Evolutionary conservation across 2,797 vertebrate genomes (phyloP), one percentile per base, ranked within the genome.

Genomic region (Syngnathus rostellatus): DNA sequence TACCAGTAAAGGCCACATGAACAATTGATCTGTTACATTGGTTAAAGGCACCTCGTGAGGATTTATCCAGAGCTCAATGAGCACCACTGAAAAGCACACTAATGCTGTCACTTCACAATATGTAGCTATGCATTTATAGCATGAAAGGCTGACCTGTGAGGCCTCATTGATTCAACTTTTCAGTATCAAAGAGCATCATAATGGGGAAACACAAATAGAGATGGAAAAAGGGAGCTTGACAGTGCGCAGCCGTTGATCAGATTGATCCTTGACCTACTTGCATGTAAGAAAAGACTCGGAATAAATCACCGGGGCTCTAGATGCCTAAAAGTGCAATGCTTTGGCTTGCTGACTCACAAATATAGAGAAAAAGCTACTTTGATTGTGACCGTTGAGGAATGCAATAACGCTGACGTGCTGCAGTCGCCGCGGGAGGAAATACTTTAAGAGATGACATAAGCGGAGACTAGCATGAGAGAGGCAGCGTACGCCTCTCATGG

Each of bases 321-420:
- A 68, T 64, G 63, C 66, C 74, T 65, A 62, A 71, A 73, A 80
- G 78, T 72, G 65, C 57, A 76, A 75, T 70, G n/a, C 60, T 74
- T 75, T 37, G 50, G 50, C 43, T 65, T 2, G 23, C 38, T 39
- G 69, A 68, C 54, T 65, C 74, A 78, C 71, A 68, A 76, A 74
- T 45, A 62, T 23, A 25, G 39, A 23, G 21, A 62, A 63, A 83
- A 84, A 63, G 68, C 12, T 59, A 43, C 69, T 75, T 78, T 77
- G 59, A 77, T 73, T 75, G 65, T 57, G 59, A 64, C 70, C 69
- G 75, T 82, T 77, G 75, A 72, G 63, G 68, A 81, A 76, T 68
- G 65, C 73, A 76, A 78, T 75, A 75, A 77, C 55, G 19, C 51
- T n/a, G 50, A 60, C 67, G 65, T 72, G 41, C 51, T 0, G 37